A percentile compares a stretch with the other conserved stretches of the same genome.
These are phyloP conservation scores for Holothuria scabra DNA, from an alignment of 53 echinoderm and acorn worm species.

Conservation along the genomic window DNA sequence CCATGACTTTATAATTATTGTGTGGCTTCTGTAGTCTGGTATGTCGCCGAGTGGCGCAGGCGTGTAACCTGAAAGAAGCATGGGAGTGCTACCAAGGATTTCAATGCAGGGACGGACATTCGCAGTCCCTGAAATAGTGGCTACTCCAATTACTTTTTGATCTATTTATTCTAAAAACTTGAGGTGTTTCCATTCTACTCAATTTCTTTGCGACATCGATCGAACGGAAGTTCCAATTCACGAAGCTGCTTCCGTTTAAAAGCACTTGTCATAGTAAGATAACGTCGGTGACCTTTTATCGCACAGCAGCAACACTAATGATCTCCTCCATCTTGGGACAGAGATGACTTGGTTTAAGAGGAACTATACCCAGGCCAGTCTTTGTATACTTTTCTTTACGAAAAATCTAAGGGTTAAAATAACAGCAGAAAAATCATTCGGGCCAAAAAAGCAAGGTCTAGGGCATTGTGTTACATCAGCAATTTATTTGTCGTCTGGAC, in stretches of 20 bases:
- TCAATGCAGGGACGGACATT: too few species aligned
- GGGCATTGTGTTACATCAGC: too few species aligned
- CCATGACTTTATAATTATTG: too few species aligned
- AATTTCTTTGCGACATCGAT: background rate
- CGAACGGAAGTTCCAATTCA: conserved; percentile 23
- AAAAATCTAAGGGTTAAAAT: conserved; percentile 36
- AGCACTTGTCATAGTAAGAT: conserved; percentile 30
- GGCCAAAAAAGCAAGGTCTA: too few species aligned
- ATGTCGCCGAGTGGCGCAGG: too few species aligned
- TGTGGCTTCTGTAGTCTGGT: too few species aligned
- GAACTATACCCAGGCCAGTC: conserved; percentile 6
- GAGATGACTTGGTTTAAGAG: background rate
- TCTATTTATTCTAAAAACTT: conserved; percentile 44
- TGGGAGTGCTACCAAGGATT: too few species aligned
- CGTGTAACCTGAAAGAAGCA: too few species aligned
- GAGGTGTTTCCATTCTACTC: conserved; percentile 33
- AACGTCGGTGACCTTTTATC: conserved; percentile 45
- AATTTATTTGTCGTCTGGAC: too few species aligned
- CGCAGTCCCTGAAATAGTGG: too few species aligned
- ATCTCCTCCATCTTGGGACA: background rate
- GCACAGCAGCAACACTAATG: background rate
- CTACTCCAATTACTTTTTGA: conserved; percentile 15
- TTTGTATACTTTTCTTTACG: conserved; percentile 33
- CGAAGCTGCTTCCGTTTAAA: conserved; percentile 35
- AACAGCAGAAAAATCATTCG: background rate